Evolutionary conservation across 2,888 invertebrate species (phyloP).

Genomic region (Drosophila rellima): DNA sequence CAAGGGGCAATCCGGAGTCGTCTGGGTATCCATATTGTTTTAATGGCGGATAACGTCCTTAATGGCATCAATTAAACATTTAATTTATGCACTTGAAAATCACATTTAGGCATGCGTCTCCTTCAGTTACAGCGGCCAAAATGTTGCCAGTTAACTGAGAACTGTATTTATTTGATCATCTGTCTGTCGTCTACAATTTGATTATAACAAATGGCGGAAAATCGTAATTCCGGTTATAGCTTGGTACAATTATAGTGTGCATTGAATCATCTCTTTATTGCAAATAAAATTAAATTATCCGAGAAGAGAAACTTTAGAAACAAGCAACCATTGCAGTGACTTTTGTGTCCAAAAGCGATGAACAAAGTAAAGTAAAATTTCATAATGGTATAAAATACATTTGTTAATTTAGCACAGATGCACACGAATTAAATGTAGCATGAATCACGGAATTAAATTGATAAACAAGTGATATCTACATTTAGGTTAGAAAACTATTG

Average conservation of each 20-base stretch:
- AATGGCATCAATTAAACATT: slow-evolving; percentile 78
- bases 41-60: slow-evolving; percentile 76
- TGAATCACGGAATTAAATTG: slow-evolving; percentile 36
- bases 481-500: neutral
- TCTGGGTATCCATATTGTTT: slow-evolving; percentile 71
- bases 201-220: slow-evolving; percentile 25
- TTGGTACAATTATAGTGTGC: slow-evolving; percentile 13
- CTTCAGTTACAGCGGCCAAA: slow-evolving; percentile 18
- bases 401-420: slow-evolving; percentile 31
- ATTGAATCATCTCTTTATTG: slow-evolving; percentile 33
- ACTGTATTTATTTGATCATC: slow-evolving; percentile 41
- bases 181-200: slow-evolving; percentile 34
- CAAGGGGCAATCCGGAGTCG: slow-evolving; percentile 28
- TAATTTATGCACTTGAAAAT: slow-evolving; percentile 79
- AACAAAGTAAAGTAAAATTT: slow-evolving; percentile 1
- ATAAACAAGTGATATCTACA: neutral
- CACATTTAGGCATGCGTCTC: slow-evolving; percentile 55
- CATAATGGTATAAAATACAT: slow-evolving; percentile 15
- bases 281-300: slow-evolving; percentile 38
- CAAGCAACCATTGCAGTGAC: slow-evolving; percentile 1
- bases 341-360: neutral
- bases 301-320: slow-evolving; percentile 9
- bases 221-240: slow-evolving; percentile 7
- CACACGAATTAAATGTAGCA: slow-evolving; percentile 46
- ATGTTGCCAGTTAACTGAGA: slow-evolving; percentile 33